Base-by-base conservation (phyloP, 1,140 invertebrate genomes). In the Sipha flava region DNA sequence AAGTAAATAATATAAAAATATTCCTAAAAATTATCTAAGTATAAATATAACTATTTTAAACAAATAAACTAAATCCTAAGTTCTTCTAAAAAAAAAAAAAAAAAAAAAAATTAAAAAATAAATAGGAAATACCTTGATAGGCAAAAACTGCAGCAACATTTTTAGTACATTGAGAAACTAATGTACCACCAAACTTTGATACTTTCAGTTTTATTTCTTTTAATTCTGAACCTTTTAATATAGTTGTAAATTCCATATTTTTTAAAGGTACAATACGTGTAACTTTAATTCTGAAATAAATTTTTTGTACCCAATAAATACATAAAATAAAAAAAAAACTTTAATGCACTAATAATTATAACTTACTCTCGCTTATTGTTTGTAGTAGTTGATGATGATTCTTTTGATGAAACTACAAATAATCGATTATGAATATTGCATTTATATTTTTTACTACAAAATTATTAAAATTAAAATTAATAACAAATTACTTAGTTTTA, bases 191-290 rank as follows among this genome's bases (percentile, higher is more conserved):
- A 9, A 96, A 84, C 37, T 89, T 89, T 52, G 88, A 84, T 79
- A 97, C 92, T 80, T 89, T 87, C 31, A 87, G 89, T 82, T 91
- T 94, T 0, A 95, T 75, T 3, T 88, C 86, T 84, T 92, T 92
- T 14, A 85, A 82, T 40, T 86, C 88, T 81, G 85, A 85, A 3
- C 89, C 85, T 81, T 89, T 89, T 3, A 92, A 92, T 80, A 90
- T 84, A 29, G 94, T 84, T n/a, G 91, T 90, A 86, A 97, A 94
- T 83, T 91, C 89, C 85, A 96, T 89, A 81, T 93, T 90, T 83
- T 92, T 91, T 34, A 97, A 85, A 10, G 95, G 91, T 40, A 89
- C 89, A 72, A 79, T 68, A 18, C 82, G 81, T 7, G 79, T 81
- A 75, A 82, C 81, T 49, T 87, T 84, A 43, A 87, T 16, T 87